These are phyloP conservation scores for Euura lappo DNA, from an alignment of 1,140 invertebrate species.

Conservation along the genomic window DNA sequence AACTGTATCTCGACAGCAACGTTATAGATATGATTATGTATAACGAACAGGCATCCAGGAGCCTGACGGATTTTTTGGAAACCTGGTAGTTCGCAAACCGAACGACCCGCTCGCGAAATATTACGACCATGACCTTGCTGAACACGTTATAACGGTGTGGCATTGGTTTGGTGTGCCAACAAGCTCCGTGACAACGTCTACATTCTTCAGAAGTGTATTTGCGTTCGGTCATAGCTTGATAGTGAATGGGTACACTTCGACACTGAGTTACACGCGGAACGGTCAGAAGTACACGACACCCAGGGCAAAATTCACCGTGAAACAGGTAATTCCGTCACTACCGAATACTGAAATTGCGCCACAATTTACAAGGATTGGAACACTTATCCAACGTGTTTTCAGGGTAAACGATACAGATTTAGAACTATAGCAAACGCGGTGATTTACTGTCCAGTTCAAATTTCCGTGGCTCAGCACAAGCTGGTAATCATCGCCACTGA, in stretches of 20 bases:
- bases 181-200: constrained; percentile 24
- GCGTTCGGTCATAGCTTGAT: constrained; percentile 26
- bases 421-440: constrained; percentile 42
- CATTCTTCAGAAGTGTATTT: constrained; percentile 21
- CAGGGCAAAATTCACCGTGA: no score
- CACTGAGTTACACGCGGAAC: constrained; percentile 32
- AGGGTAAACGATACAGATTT: constrained; percentile 59
- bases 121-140: constrained; percentile 62
- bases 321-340: no score
- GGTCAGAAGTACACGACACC: neutral
- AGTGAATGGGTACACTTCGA: constrained; percentile 27
- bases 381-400: constrained; percentile 17
- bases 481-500: constrained; percentile 61
- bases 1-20: no score
- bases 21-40: constrained; percentile 37
- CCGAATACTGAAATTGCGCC: no score
- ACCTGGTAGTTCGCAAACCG: constrained; percentile 57
- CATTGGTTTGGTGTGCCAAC: constrained; percentile 59
- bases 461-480: constrained; percentile 62
- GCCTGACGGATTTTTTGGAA: constrained; percentile 60
- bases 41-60: constrained; percentile 31
- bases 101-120: constrained; percentile 47
- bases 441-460: constrained; percentile 53
- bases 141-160: constrained; percentile 59
- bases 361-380: no score